Conservation (phyloP, 2,888 invertebrate species). For the Dicyrtoma fusca region DNA sequence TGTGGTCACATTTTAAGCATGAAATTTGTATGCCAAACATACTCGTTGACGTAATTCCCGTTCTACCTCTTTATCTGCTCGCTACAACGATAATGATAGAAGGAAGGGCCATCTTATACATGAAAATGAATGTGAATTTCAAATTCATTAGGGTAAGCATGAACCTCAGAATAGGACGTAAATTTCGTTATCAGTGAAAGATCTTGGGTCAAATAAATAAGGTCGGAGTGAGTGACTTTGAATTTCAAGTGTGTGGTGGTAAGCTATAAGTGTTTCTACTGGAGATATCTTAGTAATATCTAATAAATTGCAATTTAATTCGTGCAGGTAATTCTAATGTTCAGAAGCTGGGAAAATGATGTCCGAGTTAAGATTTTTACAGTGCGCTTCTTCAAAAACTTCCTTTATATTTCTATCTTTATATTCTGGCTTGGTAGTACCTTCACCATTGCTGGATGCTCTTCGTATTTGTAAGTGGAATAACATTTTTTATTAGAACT, state of each 20-base stretch:
- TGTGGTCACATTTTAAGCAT: conserved; percentile 23
- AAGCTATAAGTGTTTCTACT: no score
- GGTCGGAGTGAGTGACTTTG: no score
- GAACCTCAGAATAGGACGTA: no score
- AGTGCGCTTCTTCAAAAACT: conserved; percentile 37
- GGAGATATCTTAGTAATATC: neutral
- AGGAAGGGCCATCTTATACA: no score
- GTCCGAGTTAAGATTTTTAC: conserved; percentile 28
- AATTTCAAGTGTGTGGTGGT: no score
- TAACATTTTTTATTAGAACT: neutral
- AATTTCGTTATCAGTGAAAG: no score
- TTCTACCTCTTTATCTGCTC: conserved; percentile 35
- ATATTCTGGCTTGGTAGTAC: conserved; percentile 28
- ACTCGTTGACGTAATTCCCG: conserved; percentile 31
- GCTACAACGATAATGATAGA: no score
- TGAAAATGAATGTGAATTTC: conserved; percentile 16
- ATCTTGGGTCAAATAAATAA: no score
- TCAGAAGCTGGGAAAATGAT: conserved; percentile 38
- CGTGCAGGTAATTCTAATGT: conserved; percentile 26
- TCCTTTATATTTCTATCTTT: conserved; percentile 30
- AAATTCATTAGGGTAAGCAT: conserved; percentile 24
- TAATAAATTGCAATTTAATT: neutral
- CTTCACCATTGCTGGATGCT: conserved; percentile 29
- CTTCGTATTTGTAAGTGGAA: neutral
- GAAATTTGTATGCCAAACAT: conserved; percentile 24